Base-by-base conservation (phyloP, 2,888 invertebrate genomes). In the Oligia strigilis region DNA sequence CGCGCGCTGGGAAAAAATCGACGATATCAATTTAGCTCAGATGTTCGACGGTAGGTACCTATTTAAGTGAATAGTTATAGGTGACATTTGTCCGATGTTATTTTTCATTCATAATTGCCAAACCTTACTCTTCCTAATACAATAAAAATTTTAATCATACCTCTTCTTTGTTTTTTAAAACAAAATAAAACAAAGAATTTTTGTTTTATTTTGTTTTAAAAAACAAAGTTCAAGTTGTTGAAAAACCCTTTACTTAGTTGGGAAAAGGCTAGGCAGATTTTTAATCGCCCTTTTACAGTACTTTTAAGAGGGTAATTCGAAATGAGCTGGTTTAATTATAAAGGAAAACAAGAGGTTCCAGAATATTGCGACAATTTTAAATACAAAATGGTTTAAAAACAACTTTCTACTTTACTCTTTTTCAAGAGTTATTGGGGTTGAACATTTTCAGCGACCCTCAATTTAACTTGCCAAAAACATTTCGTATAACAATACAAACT, bases 401-500 rank as follows among this genome's bases (percentile, higher is more conserved):
- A 14, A 55, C 2, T 62, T 58, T 43, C 29, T 11, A 49, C 11
- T 67, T 73, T n/a, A 60, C 11, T 70, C 6, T 62, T 79, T 71
- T 77, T 29, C 40, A 62, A 5, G 8, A 40, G 14, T 40, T 29
- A 46, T 71, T 78, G 52, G 36, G n/a, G 23, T 55, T 69, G 9
- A n/a, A 83, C 4, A 60, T 66, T 66, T 64, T 70, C 69, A 65
- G 36, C 8, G 13, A 52, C n/a, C 46, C 36, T 72, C 23, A 65
- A 74, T 85, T 75, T 40, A 76, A 70, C 40, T 70, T 70, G 52
- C 58, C 62, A 72, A 69, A 62, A 82, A 73, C 70, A 60, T 70
- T 85, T 80, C 58, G 29, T 64, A 72, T 65, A 69, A 82, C 72
- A 82, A 80, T 72, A 64, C 4, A 80, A 70, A 60, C 52, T 46